These are phyloP conservation scores for Drosophila tristis DNA, from an alignment of 1,140 invertebrate genomes.

Conservation along the genomic window DNA sequence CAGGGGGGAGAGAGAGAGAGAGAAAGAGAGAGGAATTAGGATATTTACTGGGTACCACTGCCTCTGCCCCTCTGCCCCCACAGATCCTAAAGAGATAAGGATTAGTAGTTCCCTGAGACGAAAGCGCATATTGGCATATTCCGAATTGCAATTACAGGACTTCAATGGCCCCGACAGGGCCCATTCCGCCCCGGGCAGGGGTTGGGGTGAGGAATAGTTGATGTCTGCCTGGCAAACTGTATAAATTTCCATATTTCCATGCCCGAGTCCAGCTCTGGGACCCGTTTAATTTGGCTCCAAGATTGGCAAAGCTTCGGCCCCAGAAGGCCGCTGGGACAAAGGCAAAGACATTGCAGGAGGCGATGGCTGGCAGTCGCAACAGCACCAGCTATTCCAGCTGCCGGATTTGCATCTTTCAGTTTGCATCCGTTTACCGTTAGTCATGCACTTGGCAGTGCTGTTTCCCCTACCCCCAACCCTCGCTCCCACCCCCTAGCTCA, in stretches of 20 bases:
- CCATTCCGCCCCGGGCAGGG: slow-evolving; percentile 22
- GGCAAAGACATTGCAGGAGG: slow-evolving; percentile 30
- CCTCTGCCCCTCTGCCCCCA: too few relatives aligned
- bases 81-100: too few relatives aligned
- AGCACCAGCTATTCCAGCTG: slow-evolving; percentile 71
- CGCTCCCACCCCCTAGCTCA: slow-evolving; percentile 2
- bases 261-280: neutral
- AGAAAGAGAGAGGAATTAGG: neutral
- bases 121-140: too few relatives aligned
- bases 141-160: neutral
- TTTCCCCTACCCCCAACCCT: neutral
- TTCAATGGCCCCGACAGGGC: neutral
- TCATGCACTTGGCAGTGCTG: slow-evolving; percentile 71
- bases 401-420: slow-evolving; percentile 80
- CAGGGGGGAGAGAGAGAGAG: neutral
- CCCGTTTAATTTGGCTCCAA: slow-evolving; percentile 42
- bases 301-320: slow-evolving; percentile 8
- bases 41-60: too few relatives aligned
- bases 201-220: slow-evolving; percentile 9
- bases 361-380: slow-evolving; percentile 34
- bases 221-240: slow-evolving; percentile 26
- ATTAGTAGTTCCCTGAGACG: too few relatives aligned
- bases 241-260: slow-evolving; percentile 53
- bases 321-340: slow-evolving; percentile 22
- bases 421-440: slow-evolving; percentile 81